Evolutionary conservation across 1,140 invertebrate species (phyloP), one percentile per base, ranked within the genome.

Genomic region (Drosophila miranda): DNA sequence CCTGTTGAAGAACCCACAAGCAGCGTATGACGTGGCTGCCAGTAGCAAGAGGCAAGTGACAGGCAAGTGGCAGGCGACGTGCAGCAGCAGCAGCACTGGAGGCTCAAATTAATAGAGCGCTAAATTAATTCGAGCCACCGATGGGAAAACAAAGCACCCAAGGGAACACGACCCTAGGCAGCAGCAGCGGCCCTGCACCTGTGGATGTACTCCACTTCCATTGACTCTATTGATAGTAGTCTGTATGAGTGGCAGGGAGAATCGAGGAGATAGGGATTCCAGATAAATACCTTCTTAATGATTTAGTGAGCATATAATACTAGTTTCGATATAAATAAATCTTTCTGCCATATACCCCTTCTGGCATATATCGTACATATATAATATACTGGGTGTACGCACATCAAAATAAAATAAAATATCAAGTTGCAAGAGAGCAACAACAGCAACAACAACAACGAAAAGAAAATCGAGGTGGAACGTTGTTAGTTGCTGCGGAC

Each of bases 81-180:
- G 30, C 30, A 9, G 30, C 50, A 5, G 0, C 54, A n/a, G 0
- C 54, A 44, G 6, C n/a, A 19, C 64, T 45, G 23, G 38, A 30
- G 34, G 73, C 77, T 81, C 77, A 74, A 86, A 87, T 86, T 86
- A 87, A 86, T 87, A 86, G 81, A 86, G 84, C 78, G 77, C 87
- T 81, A 81, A 86, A 87, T 81, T 87, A 86, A 86, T 86, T 87
- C 79, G 81, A 86, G 82, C 61, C 49, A 78, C 64, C 68, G 59
- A 70, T 75, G 76, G 78, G 69, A 62, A 55, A 46, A 46, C 78
- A 80, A 71, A 38, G 34, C 66, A 80, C 59, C 30, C 55, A 66
- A 68, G 43, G 19, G 55, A 59, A 42, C 19, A 46, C 48, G 70
- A 68, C 57, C 55, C 34, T 9, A 3, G 9, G 30, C 30, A 34